Evolutionary conservation across 2,113 vertebrate species (phyloP), one percentile per base, ranked within the genome.

Genomic region (Lepus americanus): DNA sequence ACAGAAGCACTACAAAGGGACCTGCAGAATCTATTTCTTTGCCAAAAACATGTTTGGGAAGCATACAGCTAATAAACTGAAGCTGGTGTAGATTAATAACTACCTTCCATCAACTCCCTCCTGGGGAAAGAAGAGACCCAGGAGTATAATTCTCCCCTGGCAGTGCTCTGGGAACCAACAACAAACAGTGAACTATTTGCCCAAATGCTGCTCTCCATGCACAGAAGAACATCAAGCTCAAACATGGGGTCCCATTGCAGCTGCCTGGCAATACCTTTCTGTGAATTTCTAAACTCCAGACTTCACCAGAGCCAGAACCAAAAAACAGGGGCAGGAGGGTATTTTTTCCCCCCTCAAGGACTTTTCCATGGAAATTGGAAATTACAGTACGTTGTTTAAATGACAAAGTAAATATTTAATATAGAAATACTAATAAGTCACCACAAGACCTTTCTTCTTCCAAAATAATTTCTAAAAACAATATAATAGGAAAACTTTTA

Each of bases 121-220:
- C 81, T 82, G 89, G 92, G 97, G 95, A 85, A 67, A 96, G 76
- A 94, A 94, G 95, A 96, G 44, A 33, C 87, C 96, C 86, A 94
- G 88, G 97, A 77, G 90, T 63, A 55, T 67, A 67, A 64, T 59
- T 86, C 76, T 98, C 95, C 86, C 89, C 51, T 87, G 95, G 94
- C 91, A 97, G 97, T 33, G 77, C 95, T 93, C 91, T 79, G 90
- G 96, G 97, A 96, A 86, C 95, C 82, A 96, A 53, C 78, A 98
- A 96, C 95, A 97, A 96, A 94, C 87, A 97, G 87, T 88, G 94
- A 96, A 83, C 78, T 93, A 17, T 93, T 95, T 89, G 80, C 90
- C 94, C 87, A 94, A 92, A 93, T 31, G 90, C 84, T 93, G 94
- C 82, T 79, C 39, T 92, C 69, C 67, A 19, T 64, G 66, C 27